Base-by-base conservation (phyloP, 2,797 vertebrate genomes). In the Crocidura indochinensis region DNA sequence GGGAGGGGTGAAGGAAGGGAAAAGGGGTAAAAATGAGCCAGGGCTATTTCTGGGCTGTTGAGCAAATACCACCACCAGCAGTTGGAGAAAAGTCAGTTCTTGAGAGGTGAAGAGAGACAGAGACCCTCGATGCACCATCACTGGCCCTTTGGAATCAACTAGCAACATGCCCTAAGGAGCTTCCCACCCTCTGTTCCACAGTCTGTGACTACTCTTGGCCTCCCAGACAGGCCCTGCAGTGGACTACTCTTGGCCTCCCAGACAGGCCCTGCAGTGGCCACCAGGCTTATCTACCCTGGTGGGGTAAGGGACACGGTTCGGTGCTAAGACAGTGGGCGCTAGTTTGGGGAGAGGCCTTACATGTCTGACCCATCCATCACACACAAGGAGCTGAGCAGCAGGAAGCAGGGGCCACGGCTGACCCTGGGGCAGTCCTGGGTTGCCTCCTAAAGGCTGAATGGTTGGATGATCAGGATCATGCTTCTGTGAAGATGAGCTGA, bases 391-490 rank as follows among this genome's bases (percentile, higher is more conserved):
- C 93, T 29, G 88, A 94, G 88, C 87, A 90, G 92, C 74, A 83
- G 82, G 93, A 95, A 80, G 79, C 38, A 95, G 84, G 78, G 94
- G 95, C 95, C 90, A 91, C 60, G 78, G 92, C 74, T 78, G 93
- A 88, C 93, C 84, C 92, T 91, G 79, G 38, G 2, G 0, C 53
- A 82, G 64, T 81, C 92, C 92, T 77, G 65, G 47, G 83, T 91
- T 94, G 91, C 96, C 95, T 94, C 65, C 86, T 95, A 75, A 88
- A 29, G 93, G 46, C 81, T 95, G 0, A 3, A 83, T 73, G 92
- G 49, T 78, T 92, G 1, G 3, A 91, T 92, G 94, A 75, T 95
- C 49, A 92, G 93, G 87, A 65, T 90, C 94, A 96, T 92, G 96
- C 96, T 96, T 94, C 88, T 91, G 60, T 96, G 93, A 88, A 74